A percentile compares a stretch with the other conserved stretches of the same genome.
Conservation (phyloP, 2,888 invertebrate genomes). For the Erebia ligea region DNA sequence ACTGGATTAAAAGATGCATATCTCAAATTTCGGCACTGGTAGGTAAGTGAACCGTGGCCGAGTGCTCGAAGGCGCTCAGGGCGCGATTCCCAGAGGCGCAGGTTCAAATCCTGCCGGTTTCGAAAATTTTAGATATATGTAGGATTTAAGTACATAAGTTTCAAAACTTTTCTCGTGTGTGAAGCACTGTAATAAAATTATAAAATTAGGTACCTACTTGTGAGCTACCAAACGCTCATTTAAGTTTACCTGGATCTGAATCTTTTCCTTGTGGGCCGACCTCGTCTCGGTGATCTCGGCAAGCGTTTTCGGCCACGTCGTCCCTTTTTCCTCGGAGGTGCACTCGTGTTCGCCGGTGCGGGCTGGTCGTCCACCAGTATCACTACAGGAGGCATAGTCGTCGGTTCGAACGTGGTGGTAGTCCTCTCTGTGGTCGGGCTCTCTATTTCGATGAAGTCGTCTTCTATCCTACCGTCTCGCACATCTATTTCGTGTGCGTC, state of each 20-base stretch:
- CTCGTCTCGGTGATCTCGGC: slow-evolving; percentile 72
- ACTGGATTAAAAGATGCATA: too few species aligned
- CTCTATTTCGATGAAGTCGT: slow-evolving; percentile 61
- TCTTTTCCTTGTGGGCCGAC: slow-evolving; percentile 75
- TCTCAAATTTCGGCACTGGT: too few species aligned
- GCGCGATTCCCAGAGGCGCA: too few species aligned
- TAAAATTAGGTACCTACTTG: too few species aligned
- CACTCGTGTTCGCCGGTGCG: slow-evolving; percentile 63
- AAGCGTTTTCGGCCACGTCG: slow-evolving; percentile 64
- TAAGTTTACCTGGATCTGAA: slow-evolving; percentile 69
- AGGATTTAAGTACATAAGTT: too few species aligned
- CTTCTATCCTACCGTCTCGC: slow-evolving; percentile 70
- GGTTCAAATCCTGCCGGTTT: too few species aligned
- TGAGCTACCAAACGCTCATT: not conserved
- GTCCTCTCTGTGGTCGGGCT: slow-evolving; percentile 63
- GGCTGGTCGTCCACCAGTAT: slow-evolving; percentile 78
- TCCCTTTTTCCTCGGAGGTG: slow-evolving; percentile 61
- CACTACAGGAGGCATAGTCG: slow-evolving; percentile 68
- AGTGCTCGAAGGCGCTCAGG: too few species aligned
- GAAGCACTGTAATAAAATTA: too few species aligned
- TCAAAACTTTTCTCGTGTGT: too few species aligned
- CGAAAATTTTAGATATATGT: too few species aligned
- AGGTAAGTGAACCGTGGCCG: too few species aligned
- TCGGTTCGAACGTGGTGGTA: slow-evolving; percentile 58
- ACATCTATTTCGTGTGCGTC: slow-evolving; percentile 85